These are phyloP conservation scores for Brevipalpus yothersi DNA, from an alignment of 1,140 invertebrate species.

Conservation along the genomic window DNA sequence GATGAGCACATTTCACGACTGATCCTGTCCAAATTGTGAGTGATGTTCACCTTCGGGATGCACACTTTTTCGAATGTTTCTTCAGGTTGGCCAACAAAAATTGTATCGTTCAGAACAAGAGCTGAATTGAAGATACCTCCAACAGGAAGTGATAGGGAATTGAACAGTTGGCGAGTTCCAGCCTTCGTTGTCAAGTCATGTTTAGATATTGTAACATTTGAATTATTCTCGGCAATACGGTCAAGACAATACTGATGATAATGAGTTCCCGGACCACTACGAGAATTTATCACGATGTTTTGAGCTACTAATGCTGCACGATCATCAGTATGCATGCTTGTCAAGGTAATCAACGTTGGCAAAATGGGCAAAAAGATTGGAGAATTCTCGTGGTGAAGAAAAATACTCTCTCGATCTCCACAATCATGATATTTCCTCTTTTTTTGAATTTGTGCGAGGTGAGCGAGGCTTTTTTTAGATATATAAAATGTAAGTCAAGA, in stretches of 20 bases:
- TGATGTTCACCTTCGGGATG: slow-evolving; percentile 32
- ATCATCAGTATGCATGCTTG: too few species aligned
- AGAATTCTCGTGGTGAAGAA: too few species aligned
- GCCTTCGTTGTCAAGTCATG: background rate
- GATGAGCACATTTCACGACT: slow-evolving; percentile 29
- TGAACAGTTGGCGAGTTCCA: background rate
- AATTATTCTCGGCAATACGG: slow-evolving; percentile 21
- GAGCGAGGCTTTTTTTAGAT: too few species aligned
- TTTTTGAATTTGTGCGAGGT: too few species aligned
- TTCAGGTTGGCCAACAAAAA: slow-evolving; percentile 36
- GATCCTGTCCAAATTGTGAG: slow-evolving; percentile 42
- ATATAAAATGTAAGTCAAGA: too few species aligned
- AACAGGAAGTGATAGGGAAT: slow-evolving; percentile 26
- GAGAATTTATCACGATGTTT: slow-evolving; percentile 25
- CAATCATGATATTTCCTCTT: too few species aligned
- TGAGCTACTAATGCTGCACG: too few species aligned
- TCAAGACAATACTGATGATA: slow-evolving; percentile 26
- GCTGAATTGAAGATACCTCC: slow-evolving; percentile 87
- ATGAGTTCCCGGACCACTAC: slow-evolving; percentile 27
- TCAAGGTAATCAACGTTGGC: too few species aligned
- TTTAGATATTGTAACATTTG: background rate
- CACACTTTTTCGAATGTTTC: slow-evolving; percentile 43
- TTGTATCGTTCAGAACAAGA: slow-evolving; percentile 1
- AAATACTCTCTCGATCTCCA: too few species aligned
- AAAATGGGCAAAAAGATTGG: too few species aligned